Conservation (phyloP, 2,113 vertebrate species). For the Lampris incognitus region DNA sequence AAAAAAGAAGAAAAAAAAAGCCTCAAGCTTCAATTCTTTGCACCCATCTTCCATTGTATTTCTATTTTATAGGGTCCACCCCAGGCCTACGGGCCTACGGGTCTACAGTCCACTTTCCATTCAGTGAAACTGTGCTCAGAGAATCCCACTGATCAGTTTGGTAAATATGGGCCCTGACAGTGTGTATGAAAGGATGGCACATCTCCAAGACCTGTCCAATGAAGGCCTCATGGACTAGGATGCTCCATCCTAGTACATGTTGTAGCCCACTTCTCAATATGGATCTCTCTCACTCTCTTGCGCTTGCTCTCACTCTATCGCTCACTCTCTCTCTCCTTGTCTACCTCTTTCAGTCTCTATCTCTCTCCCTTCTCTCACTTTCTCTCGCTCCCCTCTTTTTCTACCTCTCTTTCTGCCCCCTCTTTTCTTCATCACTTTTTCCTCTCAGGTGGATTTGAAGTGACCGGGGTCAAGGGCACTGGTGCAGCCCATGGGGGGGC, state of each 20-base stretch:
- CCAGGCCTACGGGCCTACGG: slow-evolving; percentile 33
- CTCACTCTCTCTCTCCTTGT: slow-evolving; percentile 6
- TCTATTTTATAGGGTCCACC: slow-evolving; percentile 70
- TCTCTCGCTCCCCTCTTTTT: slow-evolving; percentile 15
- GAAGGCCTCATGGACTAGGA: slow-evolving; percentile 53
- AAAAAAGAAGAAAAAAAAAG: slow-evolving; percentile 51
- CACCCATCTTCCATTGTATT: slow-evolving; percentile 63
- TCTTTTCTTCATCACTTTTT: slow-evolving; percentile 5
- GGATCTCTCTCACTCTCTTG: not conserved
- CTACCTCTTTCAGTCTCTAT: not conserved
- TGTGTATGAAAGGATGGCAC: slow-evolving; percentile 69
- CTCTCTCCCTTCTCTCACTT: slow-evolving; percentile 25
- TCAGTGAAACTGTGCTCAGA: slow-evolving; percentile 65
- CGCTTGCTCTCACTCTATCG: slow-evolving; percentile 8
- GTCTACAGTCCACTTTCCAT: slow-evolving; percentile 66
- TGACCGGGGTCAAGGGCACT: slow-evolving; percentile 62
- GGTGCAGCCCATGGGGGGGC: slow-evolving; percentile 22
- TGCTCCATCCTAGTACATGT: slow-evolving; percentile 14
- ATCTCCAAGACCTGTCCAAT: slow-evolving; percentile 68
- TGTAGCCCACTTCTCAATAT: not conserved
- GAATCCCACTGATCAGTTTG: slow-evolving; percentile 77
- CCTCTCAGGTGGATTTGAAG: slow-evolving; percentile 55
- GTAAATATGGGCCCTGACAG: slow-evolving; percentile 77
- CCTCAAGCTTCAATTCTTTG: slow-evolving; percentile 60
- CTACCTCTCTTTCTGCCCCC: not conserved